Evolutionary conservation across 1,140 invertebrate species (phyloP), one percentile per base, ranked within the genome.

Genomic region (Caenorhabditis inopinata): DNA sequence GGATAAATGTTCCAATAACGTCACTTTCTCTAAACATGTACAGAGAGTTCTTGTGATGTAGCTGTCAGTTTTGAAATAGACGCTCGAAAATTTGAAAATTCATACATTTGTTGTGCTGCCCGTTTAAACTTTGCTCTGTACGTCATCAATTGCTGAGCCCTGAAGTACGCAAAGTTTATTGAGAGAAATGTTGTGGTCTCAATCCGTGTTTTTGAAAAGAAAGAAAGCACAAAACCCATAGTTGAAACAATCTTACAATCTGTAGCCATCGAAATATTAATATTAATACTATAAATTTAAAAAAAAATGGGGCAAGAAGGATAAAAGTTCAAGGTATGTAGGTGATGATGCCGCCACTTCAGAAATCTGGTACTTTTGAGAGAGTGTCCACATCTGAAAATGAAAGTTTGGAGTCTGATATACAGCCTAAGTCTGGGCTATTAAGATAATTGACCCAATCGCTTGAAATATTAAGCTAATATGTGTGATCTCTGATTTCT

Each of bases 311-410:
- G 38, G 53, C 53, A 58, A 58, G 53, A n/a, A n/a, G n/a, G n/a
- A n/a, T n/a, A n/a, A n/a, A n/a, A n/a, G n/a, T n/a, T n/a, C n/a
- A n/a, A n/a, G n/a, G n/a, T n/a, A 14, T 48, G 47, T 18, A 2
- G 47, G 23, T 48, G 47, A 48, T 48, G 14, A 7, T 48, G 12
- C 47, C n/a, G 48, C 14, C 9, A 25, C 6, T 5, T 68, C 32
- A 68, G 58, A 68, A 68, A 18, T 68, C 35, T 1, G 78, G 78
- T 12, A 51, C 25, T 42, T 51, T 79, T 1, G 78, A 49, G 12
- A 79, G 29, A 1, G 78, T 74, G 27, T 79, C 68, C 6, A 74
- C 78, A 29, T 79, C 76, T 78, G 76, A 47, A 78, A 58, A 42
- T 42, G 14, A 42, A 53, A n/a, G n/a, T n/a, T n/a, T n/a, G n/a